Evolutionary conservation across 2,888 invertebrate genomes (phyloP), one percentile per base, ranked within the genome.

Genomic region (Entomobrya proxima): DNA sequence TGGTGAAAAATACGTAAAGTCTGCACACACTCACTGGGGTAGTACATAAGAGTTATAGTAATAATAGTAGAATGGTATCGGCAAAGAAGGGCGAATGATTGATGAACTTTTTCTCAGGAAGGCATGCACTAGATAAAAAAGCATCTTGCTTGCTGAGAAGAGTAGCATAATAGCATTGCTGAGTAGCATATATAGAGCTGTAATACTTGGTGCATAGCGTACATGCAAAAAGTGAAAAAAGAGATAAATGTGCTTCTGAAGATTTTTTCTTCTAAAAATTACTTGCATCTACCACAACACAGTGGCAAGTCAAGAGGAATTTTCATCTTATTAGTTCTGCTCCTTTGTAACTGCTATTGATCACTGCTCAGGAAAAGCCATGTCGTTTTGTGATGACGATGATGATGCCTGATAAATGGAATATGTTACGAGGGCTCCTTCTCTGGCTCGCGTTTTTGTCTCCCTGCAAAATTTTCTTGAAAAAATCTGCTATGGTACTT

Each of bases 251-350:
- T 77, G 24, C 37, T 37, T 37, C 27, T 64, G n/a, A 37, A 61
- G 61, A 61, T 61, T 61, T 61, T 55, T 21, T 69, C 21, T 55
- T 52, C 27, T 18, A 24, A 79, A 50, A 64, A 44, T 64, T 47
- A 67, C 69, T 67, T 50, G 79, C 52, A 64, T 55, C 75, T 3
- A 2, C 13, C 35, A 58, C 55, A 64, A 37, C 64, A 35, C 13
- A 61, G 35, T 32, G 58, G 76, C 80, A 40, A 81, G 72, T 74
- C 80, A 81, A 82, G 74, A 75, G 37, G 81, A 82, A 74, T 82
- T 55, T 82, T 82, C 81, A 58, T 82, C 81, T 82, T 82, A 82
- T 82, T 82, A 82, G 81, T 82, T 82, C 81, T 82, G 64, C 75
- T 75, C 75, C 52, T 76, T 77, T 52, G 81, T 76, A 52, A 76